These are phyloP conservation scores for Drosophila mauritiana DNA, from an alignment of 1,140 invertebrate genomes.

Conservation along the genomic window DNA sequence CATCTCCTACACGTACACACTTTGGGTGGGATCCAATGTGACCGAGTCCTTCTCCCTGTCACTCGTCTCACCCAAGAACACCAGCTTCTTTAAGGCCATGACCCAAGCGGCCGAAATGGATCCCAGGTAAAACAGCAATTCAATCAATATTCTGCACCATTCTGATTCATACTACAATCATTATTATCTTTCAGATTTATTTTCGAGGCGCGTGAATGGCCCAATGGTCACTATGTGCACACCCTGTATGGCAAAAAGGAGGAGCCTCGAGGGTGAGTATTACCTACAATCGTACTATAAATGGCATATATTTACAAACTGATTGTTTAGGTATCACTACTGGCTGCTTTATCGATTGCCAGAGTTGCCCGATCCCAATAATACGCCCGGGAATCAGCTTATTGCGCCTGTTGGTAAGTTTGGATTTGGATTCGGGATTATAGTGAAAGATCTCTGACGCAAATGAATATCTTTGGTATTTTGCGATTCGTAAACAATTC, in stretches of 20 bases:
- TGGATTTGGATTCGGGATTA: no score
- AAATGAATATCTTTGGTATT: background rate
- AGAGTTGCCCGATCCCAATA: constrained; percentile 90
- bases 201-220: constrained; percentile 93
- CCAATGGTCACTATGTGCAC: constrained; percentile 95
- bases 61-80: constrained; percentile 82
- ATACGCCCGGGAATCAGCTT: constrained; percentile 92
- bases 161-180: background rate
- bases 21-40: constrained; percentile 94
- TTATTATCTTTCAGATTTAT: constrained; percentile 84
- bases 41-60: constrained; percentile 85
- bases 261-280: constrained; percentile 90
- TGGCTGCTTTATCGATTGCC: constrained; percentile 93
- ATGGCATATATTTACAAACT: background rate
- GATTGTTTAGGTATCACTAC: constrained; percentile 89
- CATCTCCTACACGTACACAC: constrained; percentile 92
- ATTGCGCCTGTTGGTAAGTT: constrained; percentile 92
- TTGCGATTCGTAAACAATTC: no score
- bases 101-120: constrained; percentile 92
- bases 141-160: background rate
- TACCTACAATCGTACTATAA: background rate
- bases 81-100: constrained; percentile 92
- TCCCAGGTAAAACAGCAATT: constrained; percentile 79
- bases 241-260: constrained; percentile 94
- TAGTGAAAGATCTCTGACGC: background rate